phyloP scores from a whole-genome alignment of 1,140 invertebrate genomes.

The Dendroctonus valens region DNA sequence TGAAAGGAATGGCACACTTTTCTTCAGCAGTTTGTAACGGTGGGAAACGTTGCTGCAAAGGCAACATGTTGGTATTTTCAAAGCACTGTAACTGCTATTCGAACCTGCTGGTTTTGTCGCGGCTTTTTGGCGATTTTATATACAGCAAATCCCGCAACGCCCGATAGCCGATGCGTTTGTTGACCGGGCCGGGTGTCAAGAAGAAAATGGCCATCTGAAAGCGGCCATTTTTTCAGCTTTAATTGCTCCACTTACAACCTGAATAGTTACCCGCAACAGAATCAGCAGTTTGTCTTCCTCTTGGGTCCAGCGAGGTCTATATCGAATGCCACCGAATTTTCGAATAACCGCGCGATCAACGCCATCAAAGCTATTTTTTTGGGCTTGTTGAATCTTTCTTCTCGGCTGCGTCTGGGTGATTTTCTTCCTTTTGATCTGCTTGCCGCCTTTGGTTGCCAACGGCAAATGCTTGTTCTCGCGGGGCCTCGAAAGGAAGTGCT shows the following conservation, averaged over 20 bases:
- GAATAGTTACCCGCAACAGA: conserved; percentile 59
- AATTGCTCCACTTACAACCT: neutral
- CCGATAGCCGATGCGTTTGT: conserved; percentile 53
- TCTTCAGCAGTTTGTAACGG: conserved; percentile 24
- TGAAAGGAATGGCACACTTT: conserved; percentile 14
- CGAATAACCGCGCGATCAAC: conserved; percentile 66
- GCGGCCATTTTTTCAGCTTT: too few relatives aligned
- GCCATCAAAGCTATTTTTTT: conserved; percentile 58
- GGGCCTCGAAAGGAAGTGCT: too few relatives aligned
- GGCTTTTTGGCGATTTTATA: conserved; percentile 52
- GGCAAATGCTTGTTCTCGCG: neutral
- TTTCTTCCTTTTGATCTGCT: too few relatives aligned
- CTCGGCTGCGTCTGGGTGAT: too few relatives aligned
- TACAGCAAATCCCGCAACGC: conserved; percentile 65
- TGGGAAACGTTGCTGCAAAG: conserved; percentile 31
- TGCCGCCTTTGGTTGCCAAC: too few relatives aligned
- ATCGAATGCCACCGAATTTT: conserved; percentile 60
- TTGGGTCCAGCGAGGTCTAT: conserved; percentile 56
- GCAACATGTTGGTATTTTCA: neutral
- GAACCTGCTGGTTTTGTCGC: conserved; percentile 57
- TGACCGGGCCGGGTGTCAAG: conserved; percentile 57
- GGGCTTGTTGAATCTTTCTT: too few relatives aligned
- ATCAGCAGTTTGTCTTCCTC: conserved; percentile 66
- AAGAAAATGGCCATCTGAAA: conserved; percentile 56
- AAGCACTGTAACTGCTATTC: neutral